A percentile compares a stretch with the other conserved stretches of the same genome.
Conservation (phyloP, 2,888 invertebrate genomes). For the Xestia ashworthii region DNA sequence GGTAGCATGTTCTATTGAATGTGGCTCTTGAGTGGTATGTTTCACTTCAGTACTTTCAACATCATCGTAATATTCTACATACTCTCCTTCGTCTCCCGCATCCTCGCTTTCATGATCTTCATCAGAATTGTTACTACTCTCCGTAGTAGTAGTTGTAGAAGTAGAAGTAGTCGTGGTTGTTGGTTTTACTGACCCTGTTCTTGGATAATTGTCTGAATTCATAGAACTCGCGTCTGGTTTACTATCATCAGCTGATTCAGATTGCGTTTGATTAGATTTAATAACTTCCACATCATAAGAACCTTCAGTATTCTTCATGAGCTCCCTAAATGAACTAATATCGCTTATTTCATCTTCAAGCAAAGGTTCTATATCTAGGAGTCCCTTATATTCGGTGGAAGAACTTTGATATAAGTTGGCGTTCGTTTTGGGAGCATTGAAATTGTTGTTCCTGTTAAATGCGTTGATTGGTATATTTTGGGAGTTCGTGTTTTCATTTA, state of each 20-base stretch:
- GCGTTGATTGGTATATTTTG: slow-evolving; percentile 70
- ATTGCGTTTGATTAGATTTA: slow-evolving; percentile 81
- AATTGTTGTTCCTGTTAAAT: slow-evolving; percentile 70
- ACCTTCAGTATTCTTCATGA: slow-evolving; percentile 86
- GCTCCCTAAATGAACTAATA: slow-evolving; percentile 85
- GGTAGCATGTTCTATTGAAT: slow-evolving; percentile 76
- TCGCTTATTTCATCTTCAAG: slow-evolving; percentile 91
- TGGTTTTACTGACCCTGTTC: slow-evolving; percentile 69
- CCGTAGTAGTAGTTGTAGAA: slow-evolving; percentile 63
- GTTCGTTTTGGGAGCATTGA: slow-evolving; percentile 73
- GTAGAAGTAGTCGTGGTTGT: slow-evolving; percentile 67
- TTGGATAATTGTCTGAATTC: slow-evolving; percentile 82
- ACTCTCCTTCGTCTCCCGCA: slow-evolving; percentile 81
- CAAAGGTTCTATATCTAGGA: slow-evolving; percentile 90
- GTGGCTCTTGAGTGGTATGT: slow-evolving; percentile 76
- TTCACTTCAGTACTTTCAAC: slow-evolving; percentile 79
- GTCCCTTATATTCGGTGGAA: slow-evolving; percentile 88
- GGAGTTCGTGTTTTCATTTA: slow-evolving; percentile 70
- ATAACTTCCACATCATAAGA: slow-evolving; percentile 90
- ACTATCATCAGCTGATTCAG: slow-evolving; percentile 79
- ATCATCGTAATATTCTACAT: slow-evolving; percentile 85
- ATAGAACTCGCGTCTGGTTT: slow-evolving; percentile 86
- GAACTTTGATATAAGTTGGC: slow-evolving; percentile 75
- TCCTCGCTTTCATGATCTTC: slow-evolving; percentile 76
- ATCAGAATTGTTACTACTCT: slow-evolving; percentile 61